Conservation (phyloP, 1,140 invertebrate species). For the Brachystomella parvula region DNA sequence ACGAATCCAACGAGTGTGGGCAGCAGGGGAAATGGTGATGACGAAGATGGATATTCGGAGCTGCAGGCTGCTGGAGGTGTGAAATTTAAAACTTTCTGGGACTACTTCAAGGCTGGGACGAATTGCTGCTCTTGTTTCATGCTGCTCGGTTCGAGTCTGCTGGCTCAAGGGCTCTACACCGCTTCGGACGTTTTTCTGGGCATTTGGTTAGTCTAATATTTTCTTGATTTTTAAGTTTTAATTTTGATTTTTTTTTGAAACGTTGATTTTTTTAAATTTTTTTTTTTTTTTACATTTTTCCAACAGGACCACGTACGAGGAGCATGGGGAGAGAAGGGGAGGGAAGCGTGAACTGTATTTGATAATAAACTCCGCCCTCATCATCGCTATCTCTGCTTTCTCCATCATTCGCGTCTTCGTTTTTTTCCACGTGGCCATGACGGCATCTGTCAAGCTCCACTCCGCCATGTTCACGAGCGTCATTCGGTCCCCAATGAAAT, state of each 20-base stretch:
- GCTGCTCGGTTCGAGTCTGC: not conserved
- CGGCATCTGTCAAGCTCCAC: constrained; percentile 66
- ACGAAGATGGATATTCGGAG: not conserved
- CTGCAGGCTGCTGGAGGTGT: not conserved
- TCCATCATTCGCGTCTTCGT: constrained; percentile 42
- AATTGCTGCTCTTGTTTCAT: not conserved
- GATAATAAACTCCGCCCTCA: constrained; percentile 22
- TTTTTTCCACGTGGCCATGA: constrained; percentile 73
- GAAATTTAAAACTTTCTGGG: not conserved
- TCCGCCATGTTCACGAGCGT: constrained; percentile 69
- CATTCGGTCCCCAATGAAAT: constrained; percentile 64
- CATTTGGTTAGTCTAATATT: not conserved
- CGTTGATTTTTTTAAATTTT: not conserved
- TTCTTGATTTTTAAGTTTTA: not conserved
- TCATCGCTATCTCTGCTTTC: constrained; percentile 30
- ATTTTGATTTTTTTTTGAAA: not conserved
- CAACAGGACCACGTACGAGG: constrained; percentile 3
- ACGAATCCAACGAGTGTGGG: too few species aligned
- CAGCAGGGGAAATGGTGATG: too few species aligned
- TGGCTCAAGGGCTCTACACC: not conserved
- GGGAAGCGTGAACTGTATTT: not conserved
- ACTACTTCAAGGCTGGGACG: not conserved
- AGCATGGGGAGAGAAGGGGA: not conserved
- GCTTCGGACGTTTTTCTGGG: not conserved
- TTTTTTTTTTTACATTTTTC: not conserved